Evolutionary conservation across 2,113 vertebrate genomes (phyloP), one percentile per base, ranked within the genome.

Genomic region (Odontophorus gujanensis): DNA sequence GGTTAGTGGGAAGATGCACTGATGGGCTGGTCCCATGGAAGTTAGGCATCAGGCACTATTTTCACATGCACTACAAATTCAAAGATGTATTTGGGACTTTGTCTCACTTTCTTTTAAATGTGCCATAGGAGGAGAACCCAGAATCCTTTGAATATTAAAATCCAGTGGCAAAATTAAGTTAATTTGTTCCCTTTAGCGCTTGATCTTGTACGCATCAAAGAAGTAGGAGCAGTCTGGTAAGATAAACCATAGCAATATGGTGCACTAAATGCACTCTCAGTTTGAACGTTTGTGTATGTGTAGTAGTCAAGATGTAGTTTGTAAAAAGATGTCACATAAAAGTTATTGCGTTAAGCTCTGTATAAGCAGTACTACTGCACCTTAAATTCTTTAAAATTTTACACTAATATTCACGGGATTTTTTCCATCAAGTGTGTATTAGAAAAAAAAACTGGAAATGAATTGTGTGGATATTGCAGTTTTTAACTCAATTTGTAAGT

Each of bases 381-480:
- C 48, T 85, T 30, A 69, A 28, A 28, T 28, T 55, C 58, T 81
- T 75, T 68, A 85, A 69, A 57, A 81, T 59, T 79, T 85, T 78
- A 16, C 78, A 73, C n/a, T 79, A n/a, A 16, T 86, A 59, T 87
- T 67, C 86, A 43, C 63, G 47, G 38, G 28, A 80, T 20, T 87
- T 48, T 74, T 89, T 58, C 17, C 26, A 67, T 92, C 86, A 69
- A 79, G 73, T 81, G 63, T 47, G 5, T 53, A 25, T 25, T 71
- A 11, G 9, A 10, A 5, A 0, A 1, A 1, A 77, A 69, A 5
- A 0, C 1, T 8, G 24, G 14, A 73, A n/a, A 58, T 8, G 25
- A 36, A 55, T 32, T 77, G 59, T 17, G 21, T 45, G 48, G n/a
- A 45, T 86, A 57, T 67, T 89, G 57, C 40, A 62, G 15, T 77